Base-by-base conservation (phyloP, 2,888 invertebrate genomes). In the Papilio gigon region DNA sequence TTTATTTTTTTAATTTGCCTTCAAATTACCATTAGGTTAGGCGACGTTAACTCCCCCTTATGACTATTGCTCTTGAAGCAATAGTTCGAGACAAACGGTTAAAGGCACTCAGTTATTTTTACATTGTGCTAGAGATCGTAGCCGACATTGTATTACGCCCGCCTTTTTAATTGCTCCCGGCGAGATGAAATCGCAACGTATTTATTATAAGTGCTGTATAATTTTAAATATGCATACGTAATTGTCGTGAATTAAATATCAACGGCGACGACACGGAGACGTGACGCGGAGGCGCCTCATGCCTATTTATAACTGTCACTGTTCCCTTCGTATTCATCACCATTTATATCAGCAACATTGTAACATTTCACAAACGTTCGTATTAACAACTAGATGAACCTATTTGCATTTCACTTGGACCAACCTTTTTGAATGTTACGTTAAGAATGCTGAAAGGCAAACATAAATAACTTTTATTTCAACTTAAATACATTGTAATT, bases 241-340 rank as follows among this genome's bases (percentile, higher is more conserved):
- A 83, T 80, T 80, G 76, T 79, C 74, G 77, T 73, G 77, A 79
- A 79, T 80, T 81, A 79, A 80, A 81, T 77, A 77, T 78, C 62
- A 44, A 37, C 60, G 60, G 12, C 6, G 61, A 42, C 50, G 60
- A 37, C 27, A 42, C 68, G 76, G 70, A 70, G 72, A 73, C 74
- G 73, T 72, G 72, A 74, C 68, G 69, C 53, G 64, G 71, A 68
- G 17, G 30, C 47, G 17, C 30, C 30, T 56, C 25, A 12, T 30
- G 27, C 27, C 53, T 30, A n/a, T 56, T 56, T 30, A n/a, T 56
- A 53, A 27, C 53, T 53, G 53, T 53, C n/a, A 27, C 27, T 56
- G n/a, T 2, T 9, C 12, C 22, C n/a, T 47, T n/a, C 40, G 37
- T 40, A 60, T 61, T 42, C 37, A 56, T 62, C n/a, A n/a, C n/a